Percentiles rank a stretch among this genome's conserved stretches.
These are phyloP conservation scores for Torymus auratus DNA, from an alignment of 2,888 invertebrate genomes.

Conservation along the genomic window DNA sequence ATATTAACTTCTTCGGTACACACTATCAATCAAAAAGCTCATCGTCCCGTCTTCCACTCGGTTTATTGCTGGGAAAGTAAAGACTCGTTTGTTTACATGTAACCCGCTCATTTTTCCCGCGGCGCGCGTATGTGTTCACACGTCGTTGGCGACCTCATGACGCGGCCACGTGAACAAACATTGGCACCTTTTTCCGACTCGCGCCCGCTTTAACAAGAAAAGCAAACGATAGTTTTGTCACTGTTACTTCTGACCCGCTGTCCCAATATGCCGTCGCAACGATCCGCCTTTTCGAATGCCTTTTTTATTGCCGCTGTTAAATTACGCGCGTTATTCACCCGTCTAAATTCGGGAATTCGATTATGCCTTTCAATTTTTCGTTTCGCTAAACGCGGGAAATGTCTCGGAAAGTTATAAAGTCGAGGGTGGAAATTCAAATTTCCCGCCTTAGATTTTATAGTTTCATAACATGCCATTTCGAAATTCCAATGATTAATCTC, in stretches of 20 bases:
- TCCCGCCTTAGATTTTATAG: too few species aligned
- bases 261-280: constrained; percentile 4
- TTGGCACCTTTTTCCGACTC: constrained; percentile 30
- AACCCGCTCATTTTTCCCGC: constrained; percentile 33
- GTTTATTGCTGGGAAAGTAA: constrained; percentile 36
- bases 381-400: too few species aligned
- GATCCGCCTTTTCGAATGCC: not conserved
- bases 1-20: too few species aligned
- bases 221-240: constrained; percentile 39
- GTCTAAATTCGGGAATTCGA: too few species aligned
- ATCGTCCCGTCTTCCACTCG: not conserved
- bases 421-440: too few species aligned
- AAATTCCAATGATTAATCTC: too few species aligned
- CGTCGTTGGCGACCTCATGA: not conserved
- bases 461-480: too few species aligned
- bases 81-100: constrained; percentile 45
- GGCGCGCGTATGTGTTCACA: not conserved
- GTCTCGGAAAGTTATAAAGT: too few species aligned
- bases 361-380: too few species aligned
- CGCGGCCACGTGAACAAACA: constrained; percentile 47
- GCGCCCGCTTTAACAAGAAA: constrained; percentile 46
- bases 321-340: too few species aligned
- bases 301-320: too few species aligned
- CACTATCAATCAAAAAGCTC: too few species aligned
- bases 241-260: constrained; percentile 29